Base-by-base conservation (phyloP, 2,888 invertebrate species). In the Nomada lathburiana region DNA sequence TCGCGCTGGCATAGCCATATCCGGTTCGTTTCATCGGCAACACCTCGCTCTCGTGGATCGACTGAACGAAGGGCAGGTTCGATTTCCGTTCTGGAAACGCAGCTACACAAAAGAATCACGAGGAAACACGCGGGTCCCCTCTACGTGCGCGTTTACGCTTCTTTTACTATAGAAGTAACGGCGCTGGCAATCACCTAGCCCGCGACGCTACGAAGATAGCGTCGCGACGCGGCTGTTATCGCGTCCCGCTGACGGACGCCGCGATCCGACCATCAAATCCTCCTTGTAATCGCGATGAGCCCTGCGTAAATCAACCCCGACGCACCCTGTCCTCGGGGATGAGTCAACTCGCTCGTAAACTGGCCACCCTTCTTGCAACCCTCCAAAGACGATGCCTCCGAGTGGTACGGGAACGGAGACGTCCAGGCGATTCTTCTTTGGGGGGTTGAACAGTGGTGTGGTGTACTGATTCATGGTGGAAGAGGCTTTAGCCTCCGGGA, bases 111-210 rank as follows among this genome's bases (percentile, higher is more conserved):
- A 42, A 36, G 18, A 50, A 44, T 20, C 26, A 23, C 5, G 10
- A 44, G 36, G 52, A 13, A 55, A 36, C 42, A 23, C 63, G 80
- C 70, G 55, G 20, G 76, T 80, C 83, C 86, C 84, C 85, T 87
- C 87, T 89, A 89, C 86, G 83, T 76, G 73, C 69, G 73, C 86
- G 79, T 88, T 89, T 87, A 88, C 84, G 86, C 72, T 86, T 74
- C 86, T 86, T 90, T 89, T 89, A 89, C 79, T 80, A 77, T 84
- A 55, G 71, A 36, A 79, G 84, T 90, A 88, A 90, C 89, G 85
- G 76, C 86, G 89, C 89, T 84, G 87, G 69, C 88, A 83, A 87
- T 87, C 82, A 84, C 68, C 74, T 87, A 82, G 74, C 74, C 86
- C 83, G 75, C 76, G 64, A 65, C 74, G 76, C 74, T 75, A 73